Conservation (phyloP, 2,113 vertebrate genomes). For the Patagioenas fasciata region DNA sequence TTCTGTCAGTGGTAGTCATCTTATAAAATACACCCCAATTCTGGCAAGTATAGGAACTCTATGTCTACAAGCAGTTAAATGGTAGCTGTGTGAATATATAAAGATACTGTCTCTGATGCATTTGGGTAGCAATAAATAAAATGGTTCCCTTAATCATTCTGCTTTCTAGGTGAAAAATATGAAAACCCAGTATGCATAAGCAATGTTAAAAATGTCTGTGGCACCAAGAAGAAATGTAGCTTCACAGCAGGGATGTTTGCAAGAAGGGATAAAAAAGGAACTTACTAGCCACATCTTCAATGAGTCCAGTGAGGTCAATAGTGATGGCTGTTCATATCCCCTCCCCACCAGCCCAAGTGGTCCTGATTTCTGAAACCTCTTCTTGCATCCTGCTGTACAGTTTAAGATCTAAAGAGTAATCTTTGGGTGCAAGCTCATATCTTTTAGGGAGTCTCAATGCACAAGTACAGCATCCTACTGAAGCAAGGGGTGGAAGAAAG, state of each 20-base stretch:
- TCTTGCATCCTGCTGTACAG: not conserved
- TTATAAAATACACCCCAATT: slow-evolving; percentile 25
- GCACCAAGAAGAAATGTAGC: not conserved
- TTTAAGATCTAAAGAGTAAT: not conserved
- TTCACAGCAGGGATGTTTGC: not conserved
- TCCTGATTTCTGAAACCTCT: not conserved
- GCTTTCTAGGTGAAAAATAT: not conserved
- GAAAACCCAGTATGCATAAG: not conserved
- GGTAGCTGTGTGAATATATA: not conserved
- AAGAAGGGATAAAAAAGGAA: not conserved
- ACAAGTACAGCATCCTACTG: not conserved
- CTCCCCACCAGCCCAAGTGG: not conserved
- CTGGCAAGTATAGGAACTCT: not conserved
- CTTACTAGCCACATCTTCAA: too few species aligned
- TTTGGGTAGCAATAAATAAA: not conserved
- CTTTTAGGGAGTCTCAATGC: not conserved
- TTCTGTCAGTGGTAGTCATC: not conserved
- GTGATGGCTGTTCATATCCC: accelerated
- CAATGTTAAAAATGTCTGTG: not conserved
- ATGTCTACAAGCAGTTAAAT: slow-evolving; percentile 29
- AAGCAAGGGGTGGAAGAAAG: not conserved
- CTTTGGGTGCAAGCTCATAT: not conserved
- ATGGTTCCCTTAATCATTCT: not conserved
- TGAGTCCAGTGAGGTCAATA: accelerated
- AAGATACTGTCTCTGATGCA: not conserved